Conservation (phyloP, 1,140 invertebrate species). For the Yoshiicerus persimilis region DNA sequence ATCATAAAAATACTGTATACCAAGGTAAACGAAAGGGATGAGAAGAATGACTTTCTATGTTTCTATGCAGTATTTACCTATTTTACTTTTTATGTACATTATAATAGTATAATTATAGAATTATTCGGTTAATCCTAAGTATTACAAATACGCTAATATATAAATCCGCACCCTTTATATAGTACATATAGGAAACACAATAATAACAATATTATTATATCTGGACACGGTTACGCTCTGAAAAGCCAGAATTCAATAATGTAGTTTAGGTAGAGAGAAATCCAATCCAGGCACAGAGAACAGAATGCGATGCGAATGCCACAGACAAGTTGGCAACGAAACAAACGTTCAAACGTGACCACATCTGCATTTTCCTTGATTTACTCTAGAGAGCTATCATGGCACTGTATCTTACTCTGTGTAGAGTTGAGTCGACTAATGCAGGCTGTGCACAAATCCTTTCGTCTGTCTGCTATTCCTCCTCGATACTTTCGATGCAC, state of each 20-base stretch:
- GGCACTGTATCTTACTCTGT: background rate
- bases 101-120: too few relatives aligned
- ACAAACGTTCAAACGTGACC: constrained; percentile 1
- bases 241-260: too few relatives aligned
- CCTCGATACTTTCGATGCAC: background rate
- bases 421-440: background rate
- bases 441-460: background rate
- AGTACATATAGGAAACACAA: background rate
- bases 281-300: background rate
- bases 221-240: too few relatives aligned
- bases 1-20: too few relatives aligned
- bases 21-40: too few relatives aligned
- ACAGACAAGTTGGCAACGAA: constrained; percentile 21
- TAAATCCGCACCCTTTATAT: too few relatives aligned
- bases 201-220: background rate
- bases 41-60: background rate
- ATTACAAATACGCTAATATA: too few relatives aligned
- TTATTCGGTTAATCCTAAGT: too few relatives aligned
- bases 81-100: background rate
- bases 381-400: constrained; percentile 2
- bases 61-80: background rate
- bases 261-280: background rate
- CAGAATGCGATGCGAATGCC: constrained; percentile 17
- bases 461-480: background rate
- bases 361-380: constrained; percentile 8